Evolutionary conservation across 2,113 vertebrate genomes (phyloP), one percentile per base, ranked within the genome.

Genomic region (Alectura lathami): DNA sequence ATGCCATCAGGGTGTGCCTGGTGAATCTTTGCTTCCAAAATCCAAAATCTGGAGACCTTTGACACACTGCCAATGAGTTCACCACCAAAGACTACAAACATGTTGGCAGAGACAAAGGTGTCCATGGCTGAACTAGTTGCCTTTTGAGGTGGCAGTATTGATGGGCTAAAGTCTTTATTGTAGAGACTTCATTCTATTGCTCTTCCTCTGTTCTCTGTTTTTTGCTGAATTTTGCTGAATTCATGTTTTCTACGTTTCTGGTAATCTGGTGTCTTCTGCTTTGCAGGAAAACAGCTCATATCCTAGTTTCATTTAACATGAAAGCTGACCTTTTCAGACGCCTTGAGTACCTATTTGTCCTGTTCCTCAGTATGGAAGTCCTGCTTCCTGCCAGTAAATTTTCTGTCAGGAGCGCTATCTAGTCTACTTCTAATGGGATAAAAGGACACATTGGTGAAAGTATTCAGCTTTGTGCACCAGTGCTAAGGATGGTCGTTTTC

Each of bases 1-100:
- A 95, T 85, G 86, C 86, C 90, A 88, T 93, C 92, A 75, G 79
- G 93, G 94, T 83, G 92, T 95, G 89, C 53, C 70, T 88, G 34
- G 34, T 10, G 16, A 87, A 92, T 93, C 69, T 94, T 95, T 86
- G n/a, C 76, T 93, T 94, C 76, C 56, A 95, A 32, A 93, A 77
- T 83, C 14, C 84, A 81, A 94, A 83, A 91, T 86, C 51, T 82
- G 30, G 32, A 80, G 59, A 38, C 38, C 89, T 78, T 72, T 60
- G 34, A 45, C 20, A 20, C 20, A 7, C n/a, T 77, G 32, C 47
- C 48, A 78, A 18, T 17, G 45, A 67, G 50, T 77, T 80, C 0
- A 2, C 74, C 15, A 66, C 43, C 63, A 81, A 83, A 91, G 42
- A 26, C 22, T 88, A 2, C 20, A 14, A 76, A 38, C 26, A 43